Conservation (phyloP, 2,888 invertebrate species). For the Bimastos eiseni region DNA sequence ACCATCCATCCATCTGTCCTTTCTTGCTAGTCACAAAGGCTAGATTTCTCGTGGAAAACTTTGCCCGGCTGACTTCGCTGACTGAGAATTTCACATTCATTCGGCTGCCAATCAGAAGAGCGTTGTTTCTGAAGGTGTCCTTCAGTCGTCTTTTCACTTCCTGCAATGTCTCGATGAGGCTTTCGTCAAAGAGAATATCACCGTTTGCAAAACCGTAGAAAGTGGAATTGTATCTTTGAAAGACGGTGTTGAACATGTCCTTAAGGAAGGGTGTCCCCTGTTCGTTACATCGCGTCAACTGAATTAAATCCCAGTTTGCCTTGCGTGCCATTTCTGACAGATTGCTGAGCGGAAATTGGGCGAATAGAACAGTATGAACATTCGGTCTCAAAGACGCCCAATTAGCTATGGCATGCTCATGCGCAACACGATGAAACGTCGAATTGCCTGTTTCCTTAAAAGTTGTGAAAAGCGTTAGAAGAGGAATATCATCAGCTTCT, state of each 20-base stretch:
- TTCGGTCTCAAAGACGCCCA: constrained; percentile 19
- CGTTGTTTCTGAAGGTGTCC: background rate
- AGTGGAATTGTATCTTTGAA: constrained; percentile 8
- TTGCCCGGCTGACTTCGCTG: background rate
- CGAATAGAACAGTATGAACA: constrained; percentile 1
- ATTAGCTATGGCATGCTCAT: background rate
- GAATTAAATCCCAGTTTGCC: constrained; percentile 22
- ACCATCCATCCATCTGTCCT: background rate
- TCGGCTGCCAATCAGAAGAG: background rate
- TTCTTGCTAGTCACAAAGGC: background rate
- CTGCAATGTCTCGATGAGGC: background rate
- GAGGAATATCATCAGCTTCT: background rate
- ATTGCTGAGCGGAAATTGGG: background rate
- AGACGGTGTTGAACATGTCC: constrained; percentile 24
- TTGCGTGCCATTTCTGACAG: constrained; percentile 23
- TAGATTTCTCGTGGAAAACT: background rate
- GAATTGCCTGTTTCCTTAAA: background rate
- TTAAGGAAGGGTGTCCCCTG: constrained; percentile 31
- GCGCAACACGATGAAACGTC: background rate
- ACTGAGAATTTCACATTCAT: background rate
- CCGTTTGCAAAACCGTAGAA: constrained; percentile 39
- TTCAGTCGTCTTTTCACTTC: background rate
- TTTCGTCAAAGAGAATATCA: constrained; percentile 34
- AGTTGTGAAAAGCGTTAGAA: background rate
- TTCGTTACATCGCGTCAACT: background rate